These are phyloP conservation scores for Stenoptilia bipunctidactyla DNA, from an alignment of 2,888 invertebrate species.

Conservation along the genomic window DNA sequence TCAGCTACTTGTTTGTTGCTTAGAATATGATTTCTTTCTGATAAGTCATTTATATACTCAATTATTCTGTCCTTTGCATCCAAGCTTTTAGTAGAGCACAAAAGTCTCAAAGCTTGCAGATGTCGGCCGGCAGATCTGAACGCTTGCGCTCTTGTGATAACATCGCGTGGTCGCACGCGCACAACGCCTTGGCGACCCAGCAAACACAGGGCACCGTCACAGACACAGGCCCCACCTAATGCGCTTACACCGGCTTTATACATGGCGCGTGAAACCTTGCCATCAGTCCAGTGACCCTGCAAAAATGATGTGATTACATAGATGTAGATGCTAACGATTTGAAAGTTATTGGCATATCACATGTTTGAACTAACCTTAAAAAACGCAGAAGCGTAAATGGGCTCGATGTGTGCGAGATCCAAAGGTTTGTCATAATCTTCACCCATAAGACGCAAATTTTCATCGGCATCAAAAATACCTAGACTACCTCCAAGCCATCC, in stretches of 20 bases:
- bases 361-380: constrained; percentile 75
- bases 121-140: constrained; percentile 74
- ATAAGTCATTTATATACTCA: constrained; percentile 33
- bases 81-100: constrained; percentile 34
- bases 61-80: constrained; percentile 34
- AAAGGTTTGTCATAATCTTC: constrained; percentile 89
- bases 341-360: background rate
- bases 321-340: background rate
- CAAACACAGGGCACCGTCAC: constrained; percentile 68
- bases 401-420: constrained; percentile 83
- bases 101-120: constrained; percentile 43
- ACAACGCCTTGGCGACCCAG: constrained; percentile 75
- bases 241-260: constrained; percentile 72
- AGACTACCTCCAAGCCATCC: constrained; percentile 83
- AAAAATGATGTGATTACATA: constrained; percentile 8
- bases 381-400: constrained; percentile 90
- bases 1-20: constrained; percentile 44
- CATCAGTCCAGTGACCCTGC: constrained; percentile 94
- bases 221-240: constrained; percentile 49
- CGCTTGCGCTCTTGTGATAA: constrained; percentile 64
- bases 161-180: constrained; percentile 72
- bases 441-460: constrained; percentile 90
- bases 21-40: constrained; percentile 42
- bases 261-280: constrained; percentile 83
- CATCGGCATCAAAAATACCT: constrained; percentile 86